A percentile compares a stretch with the other conserved stretches of the same genome.
These are phyloP conservation scores for Venustoraphidia nigricollis DNA, from an alignment of 2,888 invertebrate genomes.

Conservation along the genomic window DNA sequence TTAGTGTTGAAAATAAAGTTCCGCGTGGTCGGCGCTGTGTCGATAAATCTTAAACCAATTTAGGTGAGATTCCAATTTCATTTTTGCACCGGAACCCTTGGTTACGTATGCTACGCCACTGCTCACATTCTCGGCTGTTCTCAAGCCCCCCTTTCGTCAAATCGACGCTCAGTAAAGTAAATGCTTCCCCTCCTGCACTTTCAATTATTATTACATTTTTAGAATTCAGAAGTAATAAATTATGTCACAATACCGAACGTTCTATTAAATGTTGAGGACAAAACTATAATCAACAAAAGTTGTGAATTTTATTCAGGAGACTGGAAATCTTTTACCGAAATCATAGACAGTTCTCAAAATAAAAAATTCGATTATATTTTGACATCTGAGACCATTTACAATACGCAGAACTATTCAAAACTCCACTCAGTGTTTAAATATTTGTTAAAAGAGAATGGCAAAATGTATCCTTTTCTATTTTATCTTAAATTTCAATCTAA, in stretches of 20 bases:
- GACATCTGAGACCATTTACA: slow-evolving; percentile 89
- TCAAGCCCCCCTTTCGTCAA: too few species aligned
- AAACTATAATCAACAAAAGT: slow-evolving; percentile 15
- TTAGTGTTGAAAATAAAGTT: too few species aligned
- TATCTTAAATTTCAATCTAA: too few species aligned
- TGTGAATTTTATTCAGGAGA: slow-evolving; percentile 36
- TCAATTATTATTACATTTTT: slow-evolving; percentile 9
- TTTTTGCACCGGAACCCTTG: too few species aligned
- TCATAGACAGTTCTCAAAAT: slow-evolving; percentile 14
- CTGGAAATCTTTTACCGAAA: slow-evolving; percentile 46
- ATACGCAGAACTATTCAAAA: slow-evolving; percentile 61
- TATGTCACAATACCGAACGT: slow-evolving; percentile 37
- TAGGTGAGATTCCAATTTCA: too few species aligned
- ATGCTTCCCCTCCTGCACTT: too few species aligned
- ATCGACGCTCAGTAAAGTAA: too few species aligned
- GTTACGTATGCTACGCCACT: too few species aligned
- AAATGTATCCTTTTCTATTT: slow-evolving; percentile 37
- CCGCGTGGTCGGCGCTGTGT: too few species aligned
- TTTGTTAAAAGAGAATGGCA: slow-evolving; percentile 44
- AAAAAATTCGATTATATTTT: slow-evolving; percentile 68
- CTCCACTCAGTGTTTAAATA: slow-evolving; percentile 50
- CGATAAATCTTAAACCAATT: too few species aligned
- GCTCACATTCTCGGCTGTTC: too few species aligned
- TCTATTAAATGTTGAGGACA: slow-evolving; percentile 22
- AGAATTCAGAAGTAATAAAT: slow-evolving; percentile 40